Percentiles rank a stretch among this genome's conserved stretches.
These are phyloP conservation scores for Suillia variegata DNA, from an alignment of 2,888 invertebrate species.

Conservation along the genomic window DNA sequence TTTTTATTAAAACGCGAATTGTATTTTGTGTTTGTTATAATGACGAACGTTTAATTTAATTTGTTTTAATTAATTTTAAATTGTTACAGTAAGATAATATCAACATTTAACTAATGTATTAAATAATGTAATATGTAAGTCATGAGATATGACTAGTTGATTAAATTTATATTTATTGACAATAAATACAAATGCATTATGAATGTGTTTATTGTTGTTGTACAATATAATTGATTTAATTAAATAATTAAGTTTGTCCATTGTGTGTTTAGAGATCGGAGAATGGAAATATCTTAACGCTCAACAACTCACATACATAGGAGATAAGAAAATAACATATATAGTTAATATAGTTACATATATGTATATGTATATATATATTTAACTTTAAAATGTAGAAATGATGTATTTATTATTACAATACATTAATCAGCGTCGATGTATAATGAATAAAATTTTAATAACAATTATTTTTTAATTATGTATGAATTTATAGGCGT, in stretches of 20 bases:
- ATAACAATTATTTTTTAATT: no score
- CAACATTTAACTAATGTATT: background rate
- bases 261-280: background rate
- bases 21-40: no score
- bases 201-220: background rate
- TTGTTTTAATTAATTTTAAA: background rate
- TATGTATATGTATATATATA: slow-evolving; percentile 15
- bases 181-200: no score
- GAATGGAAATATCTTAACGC: background rate
- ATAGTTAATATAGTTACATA: slow-evolving; percentile 7
- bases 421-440: no score
- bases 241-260: background rate
- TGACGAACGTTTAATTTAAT: background rate
- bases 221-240: background rate
- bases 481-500: no score
- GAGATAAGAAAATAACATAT: background rate
- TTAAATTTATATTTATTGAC: no score
- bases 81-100: background rate
- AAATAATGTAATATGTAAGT: background rate
- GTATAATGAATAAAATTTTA: no score
- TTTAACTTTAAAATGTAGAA: background rate
- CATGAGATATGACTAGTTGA: background rate
- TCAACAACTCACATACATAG: background rate
- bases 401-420: no score
- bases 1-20: no score